A percentile compares a stretch with the other conserved stretches of the same genome.
Evolutionary conservation across 2,888 invertebrate species (phyloP).

Genomic region (Rhimphoctona megacephalus): DNA sequence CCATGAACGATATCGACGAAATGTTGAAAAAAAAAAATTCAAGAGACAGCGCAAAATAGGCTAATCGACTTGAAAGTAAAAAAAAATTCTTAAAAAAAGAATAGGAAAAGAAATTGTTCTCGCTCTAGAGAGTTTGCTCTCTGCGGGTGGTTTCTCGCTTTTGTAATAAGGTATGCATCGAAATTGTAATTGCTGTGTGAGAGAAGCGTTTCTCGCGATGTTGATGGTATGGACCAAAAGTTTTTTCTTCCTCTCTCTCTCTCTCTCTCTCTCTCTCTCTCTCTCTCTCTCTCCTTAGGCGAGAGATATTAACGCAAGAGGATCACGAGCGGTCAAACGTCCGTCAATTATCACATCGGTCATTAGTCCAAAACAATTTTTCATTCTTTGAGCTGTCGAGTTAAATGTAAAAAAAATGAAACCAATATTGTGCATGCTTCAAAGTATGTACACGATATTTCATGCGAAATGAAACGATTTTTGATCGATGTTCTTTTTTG

Average conservation of each 20-base stretch:
- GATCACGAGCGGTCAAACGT: conserved; percentile 63
- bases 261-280: conserved; percentile 24
- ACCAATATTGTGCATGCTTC: conserved; percentile 37
- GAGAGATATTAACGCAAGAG: conserved; percentile 61
- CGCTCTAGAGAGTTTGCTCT: conserved; percentile 30
- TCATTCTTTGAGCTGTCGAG: conserved; percentile 56
- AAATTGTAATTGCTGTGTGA: conserved; percentile 62
- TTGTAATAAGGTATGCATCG: conserved; percentile 62
- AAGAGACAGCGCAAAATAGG: conserved; percentile 38
- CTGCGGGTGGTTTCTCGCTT: conserved; percentile 66
- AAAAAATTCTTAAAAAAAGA: conserved; percentile 10
- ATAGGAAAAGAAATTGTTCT: conserved; percentile 19
- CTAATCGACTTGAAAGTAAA: conserved; percentile 57
- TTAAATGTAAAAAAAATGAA: conserved; percentile 28
- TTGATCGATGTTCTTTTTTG: not conserved
- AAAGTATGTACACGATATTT: conserved; percentile 11
- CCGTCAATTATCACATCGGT: conserved; percentile 68
- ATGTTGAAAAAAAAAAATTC: conserved; percentile 17
- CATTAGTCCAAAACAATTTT: conserved; percentile 64
- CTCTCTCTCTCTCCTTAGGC: conserved; percentile 8
- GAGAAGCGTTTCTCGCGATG: conserved; percentile 39
- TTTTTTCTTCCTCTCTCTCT: conserved; percentile 37
- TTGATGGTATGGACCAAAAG: conserved; percentile 23
- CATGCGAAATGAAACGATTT: conserved; percentile 9
- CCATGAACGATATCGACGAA: not conserved